These are phyloP conservation scores for Cartodere bifasciata DNA, from an alignment of 2,888 invertebrate genomes.

Conservation along the genomic window DNA sequence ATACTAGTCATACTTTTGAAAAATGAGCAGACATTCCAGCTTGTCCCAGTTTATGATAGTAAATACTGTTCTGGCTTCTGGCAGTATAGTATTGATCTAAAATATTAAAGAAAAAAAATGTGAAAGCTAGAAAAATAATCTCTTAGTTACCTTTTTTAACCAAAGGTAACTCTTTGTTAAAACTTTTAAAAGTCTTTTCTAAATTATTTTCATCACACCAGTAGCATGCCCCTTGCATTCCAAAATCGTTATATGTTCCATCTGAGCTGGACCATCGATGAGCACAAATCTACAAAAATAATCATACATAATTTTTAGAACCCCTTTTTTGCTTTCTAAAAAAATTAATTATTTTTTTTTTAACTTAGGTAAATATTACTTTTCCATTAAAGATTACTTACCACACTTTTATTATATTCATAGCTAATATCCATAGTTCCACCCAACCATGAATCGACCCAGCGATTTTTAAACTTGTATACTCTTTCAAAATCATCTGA, in stretches of 20 bases:
- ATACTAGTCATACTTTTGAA: conserved; percentile 21
- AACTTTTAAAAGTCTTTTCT: conserved; percentile 6
- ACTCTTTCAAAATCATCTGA: too few relatives aligned
- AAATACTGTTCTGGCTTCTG: conserved; percentile 16
- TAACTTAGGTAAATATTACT: not conserved
- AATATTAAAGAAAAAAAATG: conserved; percentile 5
- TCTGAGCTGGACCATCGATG: conserved; percentile 28
- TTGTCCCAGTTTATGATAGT: conserved; percentile 40
- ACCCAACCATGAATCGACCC: conserved; percentile 32
- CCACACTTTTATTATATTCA: conserved; percentile 23
- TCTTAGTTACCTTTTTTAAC: conserved; percentile 16
- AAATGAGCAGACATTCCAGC: conserved; percentile 41
- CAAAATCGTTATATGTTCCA: conserved; percentile 18
- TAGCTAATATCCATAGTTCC: conserved; percentile 31
- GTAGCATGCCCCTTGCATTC: conserved; percentile 28
- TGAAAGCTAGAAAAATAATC: not conserved
- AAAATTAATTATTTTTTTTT: too few relatives aligned
- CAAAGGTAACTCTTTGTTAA: conserved; percentile 19
- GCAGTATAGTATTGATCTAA: conserved; percentile 4
- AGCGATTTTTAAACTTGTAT: too few relatives aligned
- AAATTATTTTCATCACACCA: conserved; percentile 21
- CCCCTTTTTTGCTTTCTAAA: too few relatives aligned
- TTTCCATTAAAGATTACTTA: conserved; percentile 17
- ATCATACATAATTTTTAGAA: too few relatives aligned
- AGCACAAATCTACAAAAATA: conserved; percentile 32